phyloP scores from a whole-genome alignment of 1,140 invertebrate genomes.

The Meloidogyne chitwoodi region DNA sequence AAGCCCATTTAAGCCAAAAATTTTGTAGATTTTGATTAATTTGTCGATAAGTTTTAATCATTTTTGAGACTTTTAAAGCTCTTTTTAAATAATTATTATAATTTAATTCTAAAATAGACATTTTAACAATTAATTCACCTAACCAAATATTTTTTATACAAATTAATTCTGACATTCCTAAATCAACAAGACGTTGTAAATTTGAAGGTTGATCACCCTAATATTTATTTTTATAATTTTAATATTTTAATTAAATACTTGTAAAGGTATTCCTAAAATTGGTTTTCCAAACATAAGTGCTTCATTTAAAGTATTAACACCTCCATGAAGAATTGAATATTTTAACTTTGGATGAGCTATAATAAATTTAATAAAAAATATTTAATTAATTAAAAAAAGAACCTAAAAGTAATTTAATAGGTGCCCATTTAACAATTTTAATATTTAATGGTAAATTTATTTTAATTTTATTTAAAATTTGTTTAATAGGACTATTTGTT shows the following conservation, averaged over 20 bases:
- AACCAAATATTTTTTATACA: slow-evolving; percentile 26
- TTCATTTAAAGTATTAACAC: slow-evolving; percentile 54
- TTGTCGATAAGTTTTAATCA: slow-evolving; percentile 35
- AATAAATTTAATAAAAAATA: neutral
- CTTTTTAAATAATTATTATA: slow-evolving; percentile 22
- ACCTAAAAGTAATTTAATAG: slow-evolving; percentile 52
- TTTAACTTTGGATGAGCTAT: slow-evolving; percentile 51
- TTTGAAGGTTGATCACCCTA: slow-evolving; percentile 49
- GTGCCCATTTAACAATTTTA: slow-evolving; percentile 42
- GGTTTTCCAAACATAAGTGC: slow-evolving; percentile 49
- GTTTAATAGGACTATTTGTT: slow-evolving; percentile 38
- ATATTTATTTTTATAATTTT: neutral
- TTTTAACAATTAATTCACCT: slow-evolving; percentile 18
- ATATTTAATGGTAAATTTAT: slow-evolving; percentile 41
- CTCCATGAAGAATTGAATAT: slow-evolving; percentile 50
- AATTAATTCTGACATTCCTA: slow-evolving; percentile 35
- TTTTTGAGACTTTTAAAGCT: slow-evolving; percentile 29
- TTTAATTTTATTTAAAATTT: slow-evolving; percentile 15
- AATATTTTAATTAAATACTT: slow-evolving; percentile 24
- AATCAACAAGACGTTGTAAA: slow-evolving; percentile 35
- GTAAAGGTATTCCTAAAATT: slow-evolving; percentile 50
- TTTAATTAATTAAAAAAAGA: neutral
- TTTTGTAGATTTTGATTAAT: neutral
- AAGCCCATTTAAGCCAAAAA: neutral
- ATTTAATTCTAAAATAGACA: slow-evolving; percentile 27